phyloP scores from a whole-genome alignment of 2,113 vertebrate species.

The Cryptotis parvus region DNA sequence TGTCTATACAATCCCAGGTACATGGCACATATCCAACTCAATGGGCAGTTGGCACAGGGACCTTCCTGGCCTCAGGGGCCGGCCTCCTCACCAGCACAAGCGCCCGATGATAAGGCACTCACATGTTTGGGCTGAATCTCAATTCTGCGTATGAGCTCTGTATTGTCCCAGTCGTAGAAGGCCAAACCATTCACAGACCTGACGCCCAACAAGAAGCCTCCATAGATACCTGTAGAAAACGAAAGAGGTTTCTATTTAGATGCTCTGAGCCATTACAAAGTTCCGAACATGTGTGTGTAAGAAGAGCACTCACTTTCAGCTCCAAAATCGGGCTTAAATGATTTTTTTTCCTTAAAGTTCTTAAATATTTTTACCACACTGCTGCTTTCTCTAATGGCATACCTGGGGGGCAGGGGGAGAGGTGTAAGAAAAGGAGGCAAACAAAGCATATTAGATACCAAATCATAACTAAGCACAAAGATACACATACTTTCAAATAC shows the following conservation, averaged over 20 bases:
- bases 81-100: background rate
- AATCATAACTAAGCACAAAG: slow-evolving; percentile 27
- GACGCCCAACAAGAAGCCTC: slow-evolving; percentile 96
- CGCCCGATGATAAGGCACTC: slow-evolving; percentile 73
- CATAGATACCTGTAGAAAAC: slow-evolving; percentile 93
- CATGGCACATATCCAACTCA: background rate
- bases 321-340: slow-evolving; percentile 99
- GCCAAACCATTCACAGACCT: slow-evolving; percentile 97
- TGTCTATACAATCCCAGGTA: slow-evolving; percentile 14
- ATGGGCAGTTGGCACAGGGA: background rate
- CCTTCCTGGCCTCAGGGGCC: background rate
- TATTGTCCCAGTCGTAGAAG: slow-evolving; percentile 99
- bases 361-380: slow-evolving; percentile 99
- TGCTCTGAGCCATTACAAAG: slow-evolving; percentile 34
- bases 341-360: slow-evolving; percentile 99
- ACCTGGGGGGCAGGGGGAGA: slow-evolving; percentile 88
- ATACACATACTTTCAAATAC: slow-evolving; percentile 46
- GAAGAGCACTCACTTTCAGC: slow-evolving; percentile 92
- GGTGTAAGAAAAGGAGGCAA: slow-evolving; percentile 10
- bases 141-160: slow-evolving; percentile 97
- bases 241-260: background rate
- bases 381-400: slow-evolving; percentile 98
- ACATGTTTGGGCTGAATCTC: slow-evolving; percentile 99
- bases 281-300: background rate
- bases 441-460: slow-evolving; percentile 45